A percentile compares a stretch with the other conserved stretches of the same genome.
These are phyloP conservation scores for Phoxinus phoxinus DNA, from an alignment of 2,113 vertebrate species.

Conservation along the genomic window DNA sequence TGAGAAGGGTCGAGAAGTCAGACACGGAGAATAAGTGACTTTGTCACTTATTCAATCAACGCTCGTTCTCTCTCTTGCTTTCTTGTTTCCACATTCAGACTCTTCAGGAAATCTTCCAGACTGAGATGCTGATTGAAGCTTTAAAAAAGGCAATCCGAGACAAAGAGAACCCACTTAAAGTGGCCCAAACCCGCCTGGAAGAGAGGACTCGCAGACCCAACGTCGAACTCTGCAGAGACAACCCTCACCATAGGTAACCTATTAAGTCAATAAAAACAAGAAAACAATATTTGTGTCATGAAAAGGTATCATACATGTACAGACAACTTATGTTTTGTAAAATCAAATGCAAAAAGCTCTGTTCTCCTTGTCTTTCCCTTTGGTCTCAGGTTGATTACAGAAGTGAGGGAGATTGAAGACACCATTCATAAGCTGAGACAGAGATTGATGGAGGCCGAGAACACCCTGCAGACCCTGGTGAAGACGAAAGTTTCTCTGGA, in stretches of 20 bases:
- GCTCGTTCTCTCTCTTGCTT: conserved; percentile 2
- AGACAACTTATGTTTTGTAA: neutral
- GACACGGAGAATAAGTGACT: neutral
- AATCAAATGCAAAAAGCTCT: neutral
- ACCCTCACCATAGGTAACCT: conserved; percentile 81
- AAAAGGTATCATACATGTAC: neutral
- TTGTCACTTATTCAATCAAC: neutral
- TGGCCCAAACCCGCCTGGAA: conserved; percentile 91
- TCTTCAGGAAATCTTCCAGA: conserved; percentile 88
- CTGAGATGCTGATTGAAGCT: conserved; percentile 84
- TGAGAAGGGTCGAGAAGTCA: neutral
- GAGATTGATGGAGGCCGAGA: conserved; percentile 84
- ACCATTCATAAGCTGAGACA: conserved; percentile 84
- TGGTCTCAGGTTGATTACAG: conserved; percentile 82
- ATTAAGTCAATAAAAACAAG: neutral
- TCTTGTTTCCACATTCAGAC: conserved; percentile 3
- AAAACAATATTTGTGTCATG: neutral
- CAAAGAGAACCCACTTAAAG: conserved; percentile 84
- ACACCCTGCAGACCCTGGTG: conserved; percentile 83
- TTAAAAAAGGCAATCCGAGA: conserved; percentile 86
- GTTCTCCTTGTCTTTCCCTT: conserved; percentile 3
- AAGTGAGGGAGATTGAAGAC: conserved; percentile 87
- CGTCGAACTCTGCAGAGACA: conserved; percentile 88
- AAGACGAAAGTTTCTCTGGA: conserved; percentile 85
- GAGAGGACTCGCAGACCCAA: conserved; percentile 88